Base-by-base conservation (phyloP, 1,140 invertebrate species). In the Drosophila mojavensis region DNA sequence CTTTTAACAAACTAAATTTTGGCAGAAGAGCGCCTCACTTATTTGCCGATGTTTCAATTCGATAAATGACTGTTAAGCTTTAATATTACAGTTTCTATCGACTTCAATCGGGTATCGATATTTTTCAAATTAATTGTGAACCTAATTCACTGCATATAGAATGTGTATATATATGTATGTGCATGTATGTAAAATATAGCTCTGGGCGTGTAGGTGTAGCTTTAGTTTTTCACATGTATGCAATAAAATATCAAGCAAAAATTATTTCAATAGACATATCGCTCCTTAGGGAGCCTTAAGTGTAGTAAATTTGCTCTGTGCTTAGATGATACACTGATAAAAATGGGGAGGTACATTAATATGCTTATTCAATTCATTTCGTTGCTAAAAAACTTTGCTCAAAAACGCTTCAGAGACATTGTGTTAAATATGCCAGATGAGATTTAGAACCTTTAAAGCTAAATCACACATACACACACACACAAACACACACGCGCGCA, bases 371-470 rank as follows among this genome's bases (percentile, higher is more conserved):
- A 47, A 11, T 11, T 36, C 9, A 53, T 41, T 30, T 11, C 17
- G 47, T n/a, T 61, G 43, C 45, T 39, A 67, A 84, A 84, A 78
- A 71, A 75, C 24, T 55, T 86, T 85, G 82, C 82, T 86, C 83
- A 71, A 82, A 88, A 88, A 88, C 83, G 71, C 75, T 26, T 79
- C 36, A 71, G 33, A 48, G 63, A 11, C 17, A 50, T 45, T 74
- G 45, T 28, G 26, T 45, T 53, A 56, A 58, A 71, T 48, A 67
- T 79, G 77, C 81, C 81, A 73, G 60, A 83, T 58, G 64, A 63
- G 47, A 45, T 30, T 17, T 17, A 17, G 17, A 17, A 17, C 17
- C 17, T 17, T 70, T 75, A 86, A 77, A 80, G 69, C 65, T 75
- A 69, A 74, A 76, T 9, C 28, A 30, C 28, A 30, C 28, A 79